Percentiles rank a stretch among this genome's conserved stretches.
Conservation (phyloP, 2,113 vertebrate species). For the Acrocephalus arundinaceus region DNA sequence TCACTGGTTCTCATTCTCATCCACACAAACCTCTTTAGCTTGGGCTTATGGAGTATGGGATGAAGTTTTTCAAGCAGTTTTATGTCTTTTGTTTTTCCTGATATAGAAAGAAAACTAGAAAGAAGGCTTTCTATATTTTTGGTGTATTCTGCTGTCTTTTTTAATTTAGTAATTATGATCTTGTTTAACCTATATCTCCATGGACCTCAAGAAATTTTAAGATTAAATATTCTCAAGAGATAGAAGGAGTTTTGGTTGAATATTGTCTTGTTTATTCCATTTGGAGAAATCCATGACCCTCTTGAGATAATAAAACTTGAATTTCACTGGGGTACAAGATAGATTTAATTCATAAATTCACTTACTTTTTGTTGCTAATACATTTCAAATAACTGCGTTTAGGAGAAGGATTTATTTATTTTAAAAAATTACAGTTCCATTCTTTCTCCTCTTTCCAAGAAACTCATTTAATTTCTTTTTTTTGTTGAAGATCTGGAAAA, state of each 20-base stretch:
- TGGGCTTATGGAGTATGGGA: rapidly evolving
- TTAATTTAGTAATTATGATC: background rate
- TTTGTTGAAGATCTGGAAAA: background rate
- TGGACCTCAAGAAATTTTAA: background rate
- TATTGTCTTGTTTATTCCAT: background rate
- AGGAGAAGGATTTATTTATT: background rate
- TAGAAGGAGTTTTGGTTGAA: background rate
- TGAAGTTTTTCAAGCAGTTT: background rate
- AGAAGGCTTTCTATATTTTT: background rate
- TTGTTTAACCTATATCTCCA: background rate
- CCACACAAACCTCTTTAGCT: background rate
- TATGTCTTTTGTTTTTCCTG: background rate
- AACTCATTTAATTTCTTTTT: background rate
- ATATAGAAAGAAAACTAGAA: background rate
- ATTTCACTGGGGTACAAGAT: background rate
- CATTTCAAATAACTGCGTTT: background rate
- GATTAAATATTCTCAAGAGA: background rate
- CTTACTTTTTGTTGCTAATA: background rate
- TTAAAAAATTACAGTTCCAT: background rate
- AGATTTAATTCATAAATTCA: background rate
- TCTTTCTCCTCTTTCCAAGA: background rate
- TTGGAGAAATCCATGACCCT: background rate
- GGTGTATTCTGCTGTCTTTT: background rate
- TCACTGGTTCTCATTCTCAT: background rate
- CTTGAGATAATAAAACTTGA: background rate